Evolutionary conservation across 2,888 invertebrate genomes (phyloP), one percentile per base, ranked within the genome.

Genomic region (Rhynchonema sp.): DNA sequence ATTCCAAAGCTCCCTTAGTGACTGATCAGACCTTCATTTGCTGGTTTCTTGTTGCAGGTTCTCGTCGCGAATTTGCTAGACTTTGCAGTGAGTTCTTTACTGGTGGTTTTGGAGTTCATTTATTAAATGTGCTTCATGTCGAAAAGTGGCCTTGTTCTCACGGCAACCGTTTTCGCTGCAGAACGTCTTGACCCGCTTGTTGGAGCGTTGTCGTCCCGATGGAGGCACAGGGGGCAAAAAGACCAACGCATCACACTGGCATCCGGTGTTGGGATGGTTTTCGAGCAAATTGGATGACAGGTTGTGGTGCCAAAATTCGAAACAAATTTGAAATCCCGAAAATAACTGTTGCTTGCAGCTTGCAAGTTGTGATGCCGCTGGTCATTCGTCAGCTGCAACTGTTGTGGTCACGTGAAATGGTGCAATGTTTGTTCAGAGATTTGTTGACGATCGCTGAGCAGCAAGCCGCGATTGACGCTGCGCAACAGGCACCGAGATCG

Each of bases 211-310:
- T 75, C 87, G 88, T 67, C 84, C 85, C 66, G 88, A 89, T 69
- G 89, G 91, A n/a, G 84, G 85, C 9, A 20, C 25, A 30, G 53
- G 46, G 20, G 84, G 83, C 67, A 91, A 91, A 74, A 73, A 74
- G 62, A 87, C 89, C 1, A 87, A 88, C 70, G 80, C 91, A 57
- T 88, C 89, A 57, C 89, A 92, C 75, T 98, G 94, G 94, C 94
- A 98, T 76, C 94, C 94, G 2, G 83, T 96, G 28, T 80, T 98
- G 20, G 96, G 96, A 49, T 96, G 94, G 91, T 91, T 92, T 73
- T 82, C 84, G 0, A 84, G 86, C 64, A 80, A 82, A 1, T 79
- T 82, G 57, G 84, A 84, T 69, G 74, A 77, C 0, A 38, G 17
- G 38, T 38, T 38, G 38, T 13, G 17, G 38, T 13, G 38, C 17